Conservation (phyloP, 2,888 invertebrate genomes). For the Norana najaformis region DNA sequence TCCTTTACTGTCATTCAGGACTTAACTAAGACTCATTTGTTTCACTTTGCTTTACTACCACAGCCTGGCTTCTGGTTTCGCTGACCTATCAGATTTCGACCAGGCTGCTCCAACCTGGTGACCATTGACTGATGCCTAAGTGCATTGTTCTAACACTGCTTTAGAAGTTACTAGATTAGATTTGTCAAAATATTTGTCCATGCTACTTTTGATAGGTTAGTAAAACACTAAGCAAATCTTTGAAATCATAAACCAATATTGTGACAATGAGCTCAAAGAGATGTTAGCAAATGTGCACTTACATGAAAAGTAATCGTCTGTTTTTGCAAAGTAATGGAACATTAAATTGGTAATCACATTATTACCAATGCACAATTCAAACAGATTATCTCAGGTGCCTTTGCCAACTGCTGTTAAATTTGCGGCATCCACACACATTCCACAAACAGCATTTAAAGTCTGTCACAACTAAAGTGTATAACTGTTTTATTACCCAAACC, state of each 20-base stretch:
- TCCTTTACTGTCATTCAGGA: neutral
- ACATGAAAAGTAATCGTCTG: neutral
- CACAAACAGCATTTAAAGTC: neutral
- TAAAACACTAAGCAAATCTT: neutral
- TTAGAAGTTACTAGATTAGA: neutral
- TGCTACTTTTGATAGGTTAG: neutral
- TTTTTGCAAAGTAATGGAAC: neutral
- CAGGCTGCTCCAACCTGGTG: neutral
- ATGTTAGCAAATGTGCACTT: too few species aligned
- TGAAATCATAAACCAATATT: neutral
- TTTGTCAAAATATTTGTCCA: too few species aligned
- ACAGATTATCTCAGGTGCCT: neutral
- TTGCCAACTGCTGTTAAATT: neutral
- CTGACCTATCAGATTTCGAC: neutral
- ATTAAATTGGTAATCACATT: neutral
- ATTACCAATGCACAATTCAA: neutral
- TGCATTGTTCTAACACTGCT: neutral
- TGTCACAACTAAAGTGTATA: neutral
- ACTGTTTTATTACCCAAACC: constrained; percentile 44
- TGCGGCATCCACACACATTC: neutral
- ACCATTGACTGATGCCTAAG: neutral
- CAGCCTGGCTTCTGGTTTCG: neutral
- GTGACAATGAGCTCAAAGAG: neutral
- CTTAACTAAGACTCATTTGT: neutral
- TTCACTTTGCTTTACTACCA: neutral